phyloP scores from a whole-genome alignment of 1,140 invertebrate genomes.

The Polypedilum pembai region DNA sequence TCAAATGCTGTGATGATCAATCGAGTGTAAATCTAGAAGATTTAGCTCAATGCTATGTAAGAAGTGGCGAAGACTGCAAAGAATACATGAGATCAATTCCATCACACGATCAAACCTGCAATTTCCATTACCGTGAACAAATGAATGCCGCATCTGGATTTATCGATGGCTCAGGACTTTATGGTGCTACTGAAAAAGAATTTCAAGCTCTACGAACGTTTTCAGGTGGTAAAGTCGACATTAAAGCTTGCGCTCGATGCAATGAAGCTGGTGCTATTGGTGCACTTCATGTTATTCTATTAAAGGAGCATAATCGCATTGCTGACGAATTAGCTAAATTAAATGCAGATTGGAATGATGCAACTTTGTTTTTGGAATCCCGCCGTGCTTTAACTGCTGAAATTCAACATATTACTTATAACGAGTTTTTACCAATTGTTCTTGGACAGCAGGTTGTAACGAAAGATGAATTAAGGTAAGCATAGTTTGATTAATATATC shows the following conservation, averaged over 20 bases:
- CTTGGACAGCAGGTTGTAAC: constrained; percentile 50
- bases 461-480: constrained; percentile 46
- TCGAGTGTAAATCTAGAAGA: constrained; percentile 38
- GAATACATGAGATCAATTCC: constrained; percentile 70
- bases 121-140: constrained; percentile 67
- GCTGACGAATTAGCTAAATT: constrained; percentile 60
- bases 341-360: constrained; percentile 82
- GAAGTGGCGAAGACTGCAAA: constrained; percentile 48
- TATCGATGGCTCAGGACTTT: constrained; percentile 78
- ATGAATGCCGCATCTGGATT: constrained; percentile 84
- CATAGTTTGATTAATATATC: constrained; percentile 35
- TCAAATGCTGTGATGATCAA: constrained; percentile 49
- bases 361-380: constrained; percentile 70
- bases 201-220: constrained; percentile 64
- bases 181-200: constrained; percentile 66
- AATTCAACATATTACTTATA: constrained; percentile 81
- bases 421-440: constrained; percentile 74
- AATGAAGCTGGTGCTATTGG: constrained; percentile 44
- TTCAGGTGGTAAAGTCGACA: constrained; percentile 60
- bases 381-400: constrained; percentile 65
- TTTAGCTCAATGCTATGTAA: constrained; percentile 41
- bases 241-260: constrained; percentile 50
- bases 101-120: constrained; percentile 56
- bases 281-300: constrained; percentile 60
- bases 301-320: constrained; percentile 77